A percentile compares a stretch with the other conserved stretches of the same genome.
Conservation (phyloP, 2,113 vertebrate species). For the Calidris pygmaea region DNA sequence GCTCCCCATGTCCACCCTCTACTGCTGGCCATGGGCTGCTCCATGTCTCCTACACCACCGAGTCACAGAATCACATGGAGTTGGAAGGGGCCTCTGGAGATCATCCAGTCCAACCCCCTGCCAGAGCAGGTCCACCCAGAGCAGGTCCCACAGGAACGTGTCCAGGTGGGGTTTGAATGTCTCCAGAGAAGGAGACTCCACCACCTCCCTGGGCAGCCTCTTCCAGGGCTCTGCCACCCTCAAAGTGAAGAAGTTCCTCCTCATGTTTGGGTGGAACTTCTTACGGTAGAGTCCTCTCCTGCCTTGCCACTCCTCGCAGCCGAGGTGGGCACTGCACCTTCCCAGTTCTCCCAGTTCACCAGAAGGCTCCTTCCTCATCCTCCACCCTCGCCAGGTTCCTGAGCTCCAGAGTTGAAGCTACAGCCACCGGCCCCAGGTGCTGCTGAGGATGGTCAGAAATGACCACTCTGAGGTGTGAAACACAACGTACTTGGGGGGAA, state of each 20-base stretch:
- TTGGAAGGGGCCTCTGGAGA: no score
- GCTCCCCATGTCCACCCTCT: neutral
- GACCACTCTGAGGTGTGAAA: neutral
- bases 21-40: neutral
- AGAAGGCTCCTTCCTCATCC: neutral
- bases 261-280: no score
- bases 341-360: neutral
- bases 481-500: neutral
- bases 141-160: no score
- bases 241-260: no score
- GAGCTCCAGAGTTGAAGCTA: neutral
- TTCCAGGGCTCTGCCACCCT: no score
- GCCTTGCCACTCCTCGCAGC: fast-evolving
- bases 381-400: neutral
- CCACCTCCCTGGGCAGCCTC: no score
- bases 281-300: neutral
- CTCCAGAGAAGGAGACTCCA: no score
- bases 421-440: neutral
- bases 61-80: no score
- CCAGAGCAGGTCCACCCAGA: no score
- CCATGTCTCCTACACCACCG: neutral
- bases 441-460: neutral
- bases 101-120: no score
- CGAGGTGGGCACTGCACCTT: fast-evolving
- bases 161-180: no score